Base-by-base conservation (phyloP, 2,888 invertebrate genomes). In the Noctua comes region DNA sequence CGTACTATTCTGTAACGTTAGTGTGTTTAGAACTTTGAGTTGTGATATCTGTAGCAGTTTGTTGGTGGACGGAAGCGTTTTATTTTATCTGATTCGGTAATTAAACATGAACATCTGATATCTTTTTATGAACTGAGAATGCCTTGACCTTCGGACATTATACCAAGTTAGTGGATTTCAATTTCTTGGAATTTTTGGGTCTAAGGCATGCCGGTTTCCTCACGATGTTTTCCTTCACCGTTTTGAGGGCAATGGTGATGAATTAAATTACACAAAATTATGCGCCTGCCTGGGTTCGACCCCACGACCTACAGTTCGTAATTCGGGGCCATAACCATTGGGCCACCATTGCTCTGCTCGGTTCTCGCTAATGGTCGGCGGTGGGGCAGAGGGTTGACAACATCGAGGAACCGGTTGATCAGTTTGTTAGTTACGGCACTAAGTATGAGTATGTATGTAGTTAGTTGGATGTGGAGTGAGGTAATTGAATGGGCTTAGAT, bases 41-140 rank as follows among this genome's bases (percentile, higher is more conserved):
- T 31, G 18, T 64, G 46, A 43, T 64, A 76, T 76, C 77, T 76
- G 46, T 1, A 21, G 31, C 21, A 65, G 31, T 54, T 51, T 51
- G 31, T 65, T 64, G 13, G 43, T 65, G 31, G n/a, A 43, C n/a
- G 6, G 51, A n/a, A 11, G 48, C 27, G 48, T 48, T 46, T 76
- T 64, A 76, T 76, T n/a, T 76, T 43, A 51, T 76, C 31, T 65
- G 43, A 54, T 65, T 77, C 64, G 21, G 77, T 77, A 65, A 76
- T 77, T 76, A 77, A 54, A 31, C 40, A n/a, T 76, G 6, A 65
- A 77, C 77, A 77, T 77, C 77, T 59, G n/a, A 59, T 46, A 75
- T 46, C 24, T 76, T 65, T 65, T 77, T 65, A 65, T 31, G 36
- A 36, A n/a, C 16, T 27, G 31, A 65, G 65, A 65, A 40, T 6